phyloP scores from a whole-genome alignment of 2,113 vertebrate genomes.

The Anarrhichthys ocellatus region DNA sequence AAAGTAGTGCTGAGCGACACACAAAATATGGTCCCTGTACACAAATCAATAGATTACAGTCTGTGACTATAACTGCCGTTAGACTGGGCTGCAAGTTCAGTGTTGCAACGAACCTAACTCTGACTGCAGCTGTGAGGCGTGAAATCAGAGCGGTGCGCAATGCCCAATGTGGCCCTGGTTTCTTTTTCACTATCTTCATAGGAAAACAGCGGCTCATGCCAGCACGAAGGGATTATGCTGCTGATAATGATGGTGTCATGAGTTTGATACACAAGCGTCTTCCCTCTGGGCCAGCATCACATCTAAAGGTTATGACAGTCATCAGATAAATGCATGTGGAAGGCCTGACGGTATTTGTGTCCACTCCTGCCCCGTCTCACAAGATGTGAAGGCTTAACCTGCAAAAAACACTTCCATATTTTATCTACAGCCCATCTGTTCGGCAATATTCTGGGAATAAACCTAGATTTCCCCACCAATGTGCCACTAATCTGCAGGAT shows the following conservation, averaged over 20 bases:
- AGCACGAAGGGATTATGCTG: background rate
- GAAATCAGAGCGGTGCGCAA: background rate
- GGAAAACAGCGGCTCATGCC: background rate
- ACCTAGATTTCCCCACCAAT: constrained; percentile 22
- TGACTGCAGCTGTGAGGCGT: background rate
- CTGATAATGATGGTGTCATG: background rate
- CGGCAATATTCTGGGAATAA: constrained; percentile 6
- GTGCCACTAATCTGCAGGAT: constrained; percentile 35
- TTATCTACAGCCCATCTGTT: constrained; percentile 20
- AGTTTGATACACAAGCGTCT: background rate
- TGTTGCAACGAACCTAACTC: no score
- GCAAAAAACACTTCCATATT: background rate
- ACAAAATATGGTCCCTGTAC: no score
- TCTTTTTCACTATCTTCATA: background rate
- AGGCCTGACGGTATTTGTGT: background rate
- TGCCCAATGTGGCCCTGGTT: background rate
- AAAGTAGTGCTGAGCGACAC: no score
- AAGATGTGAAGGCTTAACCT: constrained; percentile 2
- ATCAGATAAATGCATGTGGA: constrained; percentile 4
- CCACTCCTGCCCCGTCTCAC: background rate
- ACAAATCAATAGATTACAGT: no score
- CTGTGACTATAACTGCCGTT: no score
- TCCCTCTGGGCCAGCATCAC: background rate
- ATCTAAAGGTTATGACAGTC: constrained; percentile 14
- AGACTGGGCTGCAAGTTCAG: background rate